These are phyloP conservation scores for Leiothrix lutea DNA, from an alignment of 2,113 vertebrate species.

Conservation along the genomic window DNA sequence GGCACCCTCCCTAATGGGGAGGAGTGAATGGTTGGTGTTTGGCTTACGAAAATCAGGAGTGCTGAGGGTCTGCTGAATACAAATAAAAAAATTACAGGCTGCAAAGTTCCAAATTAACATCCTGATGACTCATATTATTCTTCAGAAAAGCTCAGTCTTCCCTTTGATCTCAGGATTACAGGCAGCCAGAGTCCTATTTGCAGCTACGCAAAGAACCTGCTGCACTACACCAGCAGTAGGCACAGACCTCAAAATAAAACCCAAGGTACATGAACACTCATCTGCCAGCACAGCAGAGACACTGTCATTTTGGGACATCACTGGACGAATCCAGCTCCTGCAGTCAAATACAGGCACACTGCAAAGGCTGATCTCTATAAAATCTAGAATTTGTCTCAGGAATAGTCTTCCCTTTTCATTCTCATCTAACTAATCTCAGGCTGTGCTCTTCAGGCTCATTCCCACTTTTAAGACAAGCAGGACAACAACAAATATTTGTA, in stretches of 20 bases:
- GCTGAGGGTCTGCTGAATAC: background rate
- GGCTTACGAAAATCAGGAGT: background rate
- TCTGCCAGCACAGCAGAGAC: background rate
- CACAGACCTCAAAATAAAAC: background rate
- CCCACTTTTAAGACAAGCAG: background rate
- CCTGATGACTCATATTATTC: background rate
- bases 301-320: background rate
- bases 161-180: conserved; percentile 31
- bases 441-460: background rate
- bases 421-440: background rate
- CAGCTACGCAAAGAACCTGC: background rate
- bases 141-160: background rate
- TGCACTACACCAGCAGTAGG: background rate
- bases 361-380: background rate
- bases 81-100: conserved; percentile 25
- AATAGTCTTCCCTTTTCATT: background rate
- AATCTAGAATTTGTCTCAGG: background rate
- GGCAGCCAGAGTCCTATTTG: background rate
- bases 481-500: background rate
- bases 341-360: background rate
- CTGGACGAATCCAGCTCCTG: background rate
- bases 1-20: background rate
- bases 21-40: background rate
- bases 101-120: conserved; percentile 9
- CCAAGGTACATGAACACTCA: background rate